phyloP scores from a whole-genome alignment of 92 coral and sea anemone species.

The Phenganax marumi region DNA sequence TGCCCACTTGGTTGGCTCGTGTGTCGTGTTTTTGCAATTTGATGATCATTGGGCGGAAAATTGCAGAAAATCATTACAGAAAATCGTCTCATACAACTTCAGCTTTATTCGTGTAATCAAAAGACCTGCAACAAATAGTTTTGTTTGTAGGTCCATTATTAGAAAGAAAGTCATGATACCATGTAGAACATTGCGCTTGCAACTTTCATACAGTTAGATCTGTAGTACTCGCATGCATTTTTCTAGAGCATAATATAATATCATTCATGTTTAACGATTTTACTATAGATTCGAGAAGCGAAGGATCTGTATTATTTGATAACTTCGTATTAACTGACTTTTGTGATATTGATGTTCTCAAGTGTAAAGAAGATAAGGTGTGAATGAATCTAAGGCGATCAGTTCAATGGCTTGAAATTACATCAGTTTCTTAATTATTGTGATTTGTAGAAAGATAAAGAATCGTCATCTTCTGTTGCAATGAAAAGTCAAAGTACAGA shows the following conservation, averaged over 20 bases:
- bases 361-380: constrained; percentile 10
- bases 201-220: no score
- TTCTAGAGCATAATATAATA: neutral
- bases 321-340: constrained; percentile 26
- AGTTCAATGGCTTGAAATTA: no score
- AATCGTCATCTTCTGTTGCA: neutral
- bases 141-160: neutral
- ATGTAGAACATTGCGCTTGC: no score
- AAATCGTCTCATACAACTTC: no score
- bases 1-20: no score
- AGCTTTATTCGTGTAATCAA: no score
- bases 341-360: neutral
- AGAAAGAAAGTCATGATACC: neutral
- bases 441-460: neutral
- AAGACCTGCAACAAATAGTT: neutral
- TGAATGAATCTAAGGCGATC: neutral
- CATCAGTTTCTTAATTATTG: neutral
- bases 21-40: no score
- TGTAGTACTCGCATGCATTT: neutral
- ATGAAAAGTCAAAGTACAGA: neutral
- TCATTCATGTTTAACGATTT: neutral
- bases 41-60: no score
- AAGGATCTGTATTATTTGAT: constrained; percentile 6
- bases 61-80: no score
- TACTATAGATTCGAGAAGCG: neutral